A percentile compares a stretch with the other conserved stretches of the same genome.
These are phyloP conservation scores for Agrenia bidenticulata DNA, from an alignment of 2,888 invertebrate species.

Conservation along the genomic window DNA sequence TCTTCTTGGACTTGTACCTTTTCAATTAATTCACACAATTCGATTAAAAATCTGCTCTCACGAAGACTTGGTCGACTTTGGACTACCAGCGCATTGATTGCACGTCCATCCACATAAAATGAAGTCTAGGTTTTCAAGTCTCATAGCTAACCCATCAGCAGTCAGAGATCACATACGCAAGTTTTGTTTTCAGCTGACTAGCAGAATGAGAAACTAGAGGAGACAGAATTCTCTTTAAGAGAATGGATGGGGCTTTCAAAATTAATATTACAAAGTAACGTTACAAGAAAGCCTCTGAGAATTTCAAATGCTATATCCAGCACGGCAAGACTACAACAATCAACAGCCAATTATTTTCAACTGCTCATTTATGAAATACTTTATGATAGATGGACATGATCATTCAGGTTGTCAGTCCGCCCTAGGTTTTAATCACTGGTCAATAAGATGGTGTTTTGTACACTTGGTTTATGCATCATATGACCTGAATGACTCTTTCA, in stretches of 20 bases:
- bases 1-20: conserved; percentile 99
- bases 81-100: too few relatives aligned
- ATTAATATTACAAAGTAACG: conserved; percentile 2
- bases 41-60: not conserved
- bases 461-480: conserved; percentile 51
- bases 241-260: conserved; percentile 35
- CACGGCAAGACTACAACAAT: not conserved
- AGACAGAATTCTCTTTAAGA: conserved; percentile 31
- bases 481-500: conserved; percentile 22
- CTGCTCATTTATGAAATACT: not conserved
- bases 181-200: not conserved
- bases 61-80: not conserved
- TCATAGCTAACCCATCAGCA: conserved; percentile 33
- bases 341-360: not conserved
- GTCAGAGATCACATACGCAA: conserved; percentile 1
- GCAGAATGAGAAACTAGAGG: conserved; percentile 38
- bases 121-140: conserved; percentile 18
- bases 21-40: conserved; percentile 12
- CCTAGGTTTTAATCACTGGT: conserved; percentile 50
- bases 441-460: conserved; percentile 48
- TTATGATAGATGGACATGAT: not conserved
- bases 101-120: too few relatives aligned
- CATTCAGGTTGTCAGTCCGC: conserved; percentile 48
- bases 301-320: not conserved
- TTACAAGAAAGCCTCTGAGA: conserved; percentile 24